phyloP scores from a whole-genome alignment of 2,113 vertebrate genomes.

The Proteles cristata region DNA sequence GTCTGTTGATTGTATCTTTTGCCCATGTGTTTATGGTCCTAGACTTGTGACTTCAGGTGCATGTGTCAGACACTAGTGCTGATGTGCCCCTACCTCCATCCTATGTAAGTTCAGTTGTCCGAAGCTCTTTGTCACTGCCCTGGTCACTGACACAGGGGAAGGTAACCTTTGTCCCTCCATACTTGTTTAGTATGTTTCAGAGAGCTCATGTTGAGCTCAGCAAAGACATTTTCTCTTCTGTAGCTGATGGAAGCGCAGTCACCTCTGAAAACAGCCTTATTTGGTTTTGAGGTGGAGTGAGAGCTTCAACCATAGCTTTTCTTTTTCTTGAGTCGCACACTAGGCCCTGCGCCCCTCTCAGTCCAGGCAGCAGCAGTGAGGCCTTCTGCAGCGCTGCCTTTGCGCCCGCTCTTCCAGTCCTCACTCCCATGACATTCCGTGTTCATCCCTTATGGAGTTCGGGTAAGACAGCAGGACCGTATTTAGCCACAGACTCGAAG shows the following conservation, averaged over 20 bases:
- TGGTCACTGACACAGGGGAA: background rate
- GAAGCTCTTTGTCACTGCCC: background rate
- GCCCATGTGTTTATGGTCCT: background rate
- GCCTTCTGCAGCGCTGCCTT: background rate
- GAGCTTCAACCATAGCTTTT: background rate
- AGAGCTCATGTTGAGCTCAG: background rate
- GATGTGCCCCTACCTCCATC: background rate
- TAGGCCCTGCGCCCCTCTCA: background rate
- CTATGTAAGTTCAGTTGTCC: background rate
- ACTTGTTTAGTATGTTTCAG: background rate
- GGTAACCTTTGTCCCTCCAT: background rate
- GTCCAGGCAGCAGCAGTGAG: background rate
- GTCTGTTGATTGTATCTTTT: background rate
- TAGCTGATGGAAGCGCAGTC: background rate
- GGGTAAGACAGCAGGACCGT: background rate
- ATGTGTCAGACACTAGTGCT: background rate
- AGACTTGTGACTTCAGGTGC: background rate
- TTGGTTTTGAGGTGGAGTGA: background rate
- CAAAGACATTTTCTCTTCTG: background rate
- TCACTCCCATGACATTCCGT: background rate
- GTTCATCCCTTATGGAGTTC: background rate
- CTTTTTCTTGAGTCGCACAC: background rate
- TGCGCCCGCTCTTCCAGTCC: background rate
- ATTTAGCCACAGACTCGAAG: background rate
- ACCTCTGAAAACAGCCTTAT: background rate